phyloP scores from a whole-genome alignment of 2,797 vertebrate genomes.

The Naso thynnoides region DNA sequence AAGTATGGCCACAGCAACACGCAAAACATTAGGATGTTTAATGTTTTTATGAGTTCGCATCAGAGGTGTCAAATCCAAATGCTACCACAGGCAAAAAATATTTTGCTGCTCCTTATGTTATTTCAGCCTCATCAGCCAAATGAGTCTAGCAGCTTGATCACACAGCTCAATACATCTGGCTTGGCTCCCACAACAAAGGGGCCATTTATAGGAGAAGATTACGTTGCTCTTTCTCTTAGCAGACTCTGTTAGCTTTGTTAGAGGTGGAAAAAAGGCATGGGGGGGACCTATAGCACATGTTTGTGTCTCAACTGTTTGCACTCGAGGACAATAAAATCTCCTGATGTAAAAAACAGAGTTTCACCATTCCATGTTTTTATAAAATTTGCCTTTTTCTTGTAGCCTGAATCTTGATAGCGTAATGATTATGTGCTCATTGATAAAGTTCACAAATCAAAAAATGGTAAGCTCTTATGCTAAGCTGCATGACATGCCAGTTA shows the following conservation, averaged over 20 bases:
- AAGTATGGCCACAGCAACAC: constrained; percentile 66
- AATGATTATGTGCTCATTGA: too few relatives aligned
- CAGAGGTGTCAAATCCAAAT: not conserved
- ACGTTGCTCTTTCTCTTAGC: constrained; percentile 13
- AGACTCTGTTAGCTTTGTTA: constrained; percentile 7
- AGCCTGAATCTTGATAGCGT: too few relatives aligned
- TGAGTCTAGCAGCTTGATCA: constrained; percentile 21
- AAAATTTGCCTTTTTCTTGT: too few relatives aligned
- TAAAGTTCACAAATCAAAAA: not conserved
- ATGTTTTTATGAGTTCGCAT: not conserved
- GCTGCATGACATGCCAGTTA: not conserved
- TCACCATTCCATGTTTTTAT: too few relatives aligned
- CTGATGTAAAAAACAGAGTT: not conserved
- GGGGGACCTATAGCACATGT: not conserved
- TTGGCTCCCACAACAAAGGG: not conserved
- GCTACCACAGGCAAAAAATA: not conserved
- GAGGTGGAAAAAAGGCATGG: not conserved
- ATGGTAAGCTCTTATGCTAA: not conserved
- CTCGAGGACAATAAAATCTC: constrained; percentile 1
- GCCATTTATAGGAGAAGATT: constrained; percentile 9
- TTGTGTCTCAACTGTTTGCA: not conserved
- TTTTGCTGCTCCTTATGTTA: constrained; percentile 3
- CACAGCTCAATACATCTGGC: constrained; percentile 21
- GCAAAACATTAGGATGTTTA: too few relatives aligned
- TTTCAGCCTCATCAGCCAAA: constrained; percentile 6